Conservation (phyloP, 1,140 invertebrate species). For the Orius laevigatus region DNA sequence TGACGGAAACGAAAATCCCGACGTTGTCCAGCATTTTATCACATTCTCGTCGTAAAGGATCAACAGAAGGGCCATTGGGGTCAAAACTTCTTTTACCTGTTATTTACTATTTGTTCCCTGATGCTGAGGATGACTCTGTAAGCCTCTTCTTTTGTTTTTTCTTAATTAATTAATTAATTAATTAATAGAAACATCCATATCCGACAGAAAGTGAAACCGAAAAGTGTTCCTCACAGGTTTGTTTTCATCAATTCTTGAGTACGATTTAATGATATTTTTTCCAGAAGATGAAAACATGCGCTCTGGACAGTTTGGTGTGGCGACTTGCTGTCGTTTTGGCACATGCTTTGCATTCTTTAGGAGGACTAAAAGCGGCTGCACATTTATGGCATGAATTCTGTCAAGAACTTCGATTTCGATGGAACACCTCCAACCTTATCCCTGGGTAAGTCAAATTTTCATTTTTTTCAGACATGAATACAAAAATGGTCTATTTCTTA, state of each 20-base stretch:
- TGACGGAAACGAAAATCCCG: slow-evolving; percentile 40
- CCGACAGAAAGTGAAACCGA: slow-evolving; percentile 14
- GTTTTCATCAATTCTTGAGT: slow-evolving; percentile 3
- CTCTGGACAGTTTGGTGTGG: slow-evolving; percentile 63
- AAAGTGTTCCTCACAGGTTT: slow-evolving; percentile 9
- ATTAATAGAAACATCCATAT: slow-evolving; percentile 28
- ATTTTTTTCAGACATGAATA: not conserved
- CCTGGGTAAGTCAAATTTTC: slow-evolving; percentile 58
- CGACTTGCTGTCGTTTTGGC: slow-evolving; percentile 64
- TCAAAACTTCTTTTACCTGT: slow-evolving; percentile 59
- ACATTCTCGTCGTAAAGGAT: slow-evolving; percentile 17
- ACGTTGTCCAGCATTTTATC: slow-evolving; percentile 29
- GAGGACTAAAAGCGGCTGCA: slow-evolving; percentile 61
- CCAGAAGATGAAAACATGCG: slow-evolving; percentile 53
- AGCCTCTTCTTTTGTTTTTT: slow-evolving; percentile 13
- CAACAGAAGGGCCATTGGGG: slow-evolving; percentile 50
- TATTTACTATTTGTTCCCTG: slow-evolving; percentile 75
- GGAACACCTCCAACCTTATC: slow-evolving; percentile 64
- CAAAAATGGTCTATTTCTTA: too few species aligned
- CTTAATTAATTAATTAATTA: slow-evolving; percentile 3
- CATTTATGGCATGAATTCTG: slow-evolving; percentile 88
- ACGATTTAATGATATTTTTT: slow-evolving; percentile 2
- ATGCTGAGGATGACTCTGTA: slow-evolving; percentile 52
- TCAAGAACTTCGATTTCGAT: slow-evolving; percentile 74
- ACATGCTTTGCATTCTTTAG: slow-evolving; percentile 58